phyloP scores from a whole-genome alignment of 2,888 invertebrate genomes.

The Netelia virgata region DNA sequence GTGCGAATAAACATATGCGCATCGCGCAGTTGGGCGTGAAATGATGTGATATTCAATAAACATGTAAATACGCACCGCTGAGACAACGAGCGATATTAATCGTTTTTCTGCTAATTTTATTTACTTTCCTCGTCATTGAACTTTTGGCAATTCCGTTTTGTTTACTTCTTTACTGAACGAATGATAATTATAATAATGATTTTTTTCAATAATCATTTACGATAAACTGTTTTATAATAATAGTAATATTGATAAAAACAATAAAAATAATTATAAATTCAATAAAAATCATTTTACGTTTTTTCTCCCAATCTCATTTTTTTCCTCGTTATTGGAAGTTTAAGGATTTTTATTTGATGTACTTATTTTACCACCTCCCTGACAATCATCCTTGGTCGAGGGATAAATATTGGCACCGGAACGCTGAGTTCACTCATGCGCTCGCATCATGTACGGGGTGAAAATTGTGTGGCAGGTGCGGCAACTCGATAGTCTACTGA shows the following conservation, averaged over 20 bases:
- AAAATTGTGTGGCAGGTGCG: conserved; percentile 45
- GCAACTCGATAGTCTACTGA: conserved; percentile 46
- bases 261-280: background rate
- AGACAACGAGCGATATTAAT: no score
- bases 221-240: no score
- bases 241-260: no score
- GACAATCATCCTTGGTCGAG: background rate
- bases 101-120: no score
- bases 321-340: background rate
- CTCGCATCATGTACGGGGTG: conserved; percentile 34
- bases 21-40: background rate
- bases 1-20: background rate
- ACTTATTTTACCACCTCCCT: background rate
- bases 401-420: conserved; percentile 42
- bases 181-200: no score
- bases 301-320: background rate
- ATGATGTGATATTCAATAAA: background rate
- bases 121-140: no score
- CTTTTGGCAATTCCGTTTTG: no score
- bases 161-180: no score
- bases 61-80: no score
- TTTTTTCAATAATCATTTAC: no score
- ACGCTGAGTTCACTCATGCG: conserved; percentile 18
- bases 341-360: background rate
- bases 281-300: background rate